Evolutionary conservation across 1,140 invertebrate genomes (phyloP).

Genomic region (Eurosta solidaginis): DNA sequence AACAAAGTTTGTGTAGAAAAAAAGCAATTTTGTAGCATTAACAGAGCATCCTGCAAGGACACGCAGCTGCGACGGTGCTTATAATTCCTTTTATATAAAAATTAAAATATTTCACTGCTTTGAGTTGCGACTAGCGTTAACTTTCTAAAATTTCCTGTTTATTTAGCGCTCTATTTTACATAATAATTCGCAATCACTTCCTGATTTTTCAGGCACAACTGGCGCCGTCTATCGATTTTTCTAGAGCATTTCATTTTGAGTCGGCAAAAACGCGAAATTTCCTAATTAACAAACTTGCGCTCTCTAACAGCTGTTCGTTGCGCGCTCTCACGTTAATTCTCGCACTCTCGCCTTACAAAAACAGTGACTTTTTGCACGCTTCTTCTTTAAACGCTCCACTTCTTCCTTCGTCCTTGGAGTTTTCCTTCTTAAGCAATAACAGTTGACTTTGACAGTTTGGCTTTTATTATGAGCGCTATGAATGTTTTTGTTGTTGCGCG

Average conservation of each 20-base stretch:
- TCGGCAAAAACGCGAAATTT: neutral
- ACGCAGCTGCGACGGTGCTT: neutral
- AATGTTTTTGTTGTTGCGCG: neutral
- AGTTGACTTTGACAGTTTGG: slow-evolving; percentile 20
- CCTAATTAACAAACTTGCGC: neutral
- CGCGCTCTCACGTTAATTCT: neutral
- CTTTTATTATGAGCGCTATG: neutral
- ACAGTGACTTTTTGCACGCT: too few species aligned
- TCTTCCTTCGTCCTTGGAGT: neutral
- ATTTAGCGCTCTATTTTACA: neutral
- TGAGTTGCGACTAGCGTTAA: too few species aligned
- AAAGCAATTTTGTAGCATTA: neutral
- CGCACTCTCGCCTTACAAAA: too few species aligned
- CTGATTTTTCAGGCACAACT: neutral
- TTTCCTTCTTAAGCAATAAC: neutral
- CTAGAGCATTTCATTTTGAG: neutral
- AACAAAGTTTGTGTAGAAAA: neutral
- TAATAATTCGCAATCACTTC: neutral
- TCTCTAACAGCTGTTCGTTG: neutral
- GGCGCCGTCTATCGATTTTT: slow-evolving; percentile 20
- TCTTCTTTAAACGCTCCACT: too few species aligned
- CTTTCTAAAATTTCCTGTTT: neutral
- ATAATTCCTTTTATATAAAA: too few species aligned
- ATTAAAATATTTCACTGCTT: too few species aligned
- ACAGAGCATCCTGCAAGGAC: neutral